Evolutionary conservation across 2,888 invertebrate species (phyloP).

Genomic region (Apeira syringaria): DNA sequence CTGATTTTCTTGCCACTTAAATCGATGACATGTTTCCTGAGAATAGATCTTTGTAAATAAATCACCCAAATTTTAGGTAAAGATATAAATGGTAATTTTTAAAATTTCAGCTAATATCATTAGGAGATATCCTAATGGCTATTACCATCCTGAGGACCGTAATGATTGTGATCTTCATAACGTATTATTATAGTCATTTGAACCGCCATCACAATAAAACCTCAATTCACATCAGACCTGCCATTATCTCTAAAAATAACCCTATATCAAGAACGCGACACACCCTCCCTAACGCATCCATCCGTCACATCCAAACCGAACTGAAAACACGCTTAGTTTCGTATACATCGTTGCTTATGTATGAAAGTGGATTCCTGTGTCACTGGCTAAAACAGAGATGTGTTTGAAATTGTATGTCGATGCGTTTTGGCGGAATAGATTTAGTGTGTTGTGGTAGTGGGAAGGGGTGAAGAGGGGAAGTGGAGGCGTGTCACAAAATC

Average conservation of each 20-base stretch:
- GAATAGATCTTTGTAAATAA: no score
- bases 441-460: constrained; percentile 19
- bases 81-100: no score
- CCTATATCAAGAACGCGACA: constrained; percentile 5
- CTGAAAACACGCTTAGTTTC: background rate
- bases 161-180: constrained; percentile 3
- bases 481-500: constrained; percentile 47
- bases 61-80: no score
- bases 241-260: constrained; percentile 19
- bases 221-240: constrained; percentile 14
- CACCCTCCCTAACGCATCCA: constrained; percentile 1
- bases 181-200: constrained; percentile 12
- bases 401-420: constrained; percentile 27
- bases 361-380: constrained; percentile 26
- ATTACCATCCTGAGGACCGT: background rate
- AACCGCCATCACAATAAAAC: constrained; percentile 16
- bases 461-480: constrained; percentile 21
- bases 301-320: constrained; percentile 3
- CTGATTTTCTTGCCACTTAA: no score
- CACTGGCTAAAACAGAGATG: constrained; percentile 31
- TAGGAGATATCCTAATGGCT: no score
- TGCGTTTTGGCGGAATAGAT: constrained; percentile 20
- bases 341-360: constrained; percentile 26
- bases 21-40: no score
- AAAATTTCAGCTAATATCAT: no score